Base-by-base conservation (phyloP, 2,797 vertebrate genomes). In the Amblyraja radiata region DNA sequence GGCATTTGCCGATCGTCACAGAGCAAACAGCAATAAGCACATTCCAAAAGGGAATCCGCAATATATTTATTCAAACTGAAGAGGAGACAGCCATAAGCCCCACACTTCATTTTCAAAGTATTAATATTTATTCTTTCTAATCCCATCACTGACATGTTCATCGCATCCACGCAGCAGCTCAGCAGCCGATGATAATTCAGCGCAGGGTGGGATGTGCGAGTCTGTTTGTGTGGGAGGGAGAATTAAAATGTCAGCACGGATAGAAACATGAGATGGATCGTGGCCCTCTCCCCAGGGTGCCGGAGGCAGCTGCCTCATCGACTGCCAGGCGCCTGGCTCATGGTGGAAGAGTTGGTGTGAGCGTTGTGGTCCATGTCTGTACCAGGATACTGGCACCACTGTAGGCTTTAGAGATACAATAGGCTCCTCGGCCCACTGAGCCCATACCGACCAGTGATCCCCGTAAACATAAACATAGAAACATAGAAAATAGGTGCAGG, bases 81-180 rank as follows among this genome's bases (percentile, higher is more conserved):
- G 63, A 23, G 11, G 58, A 84, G 32, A 88, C 14, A 68, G 18
- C 63, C n/a, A 88, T 88, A 88, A 88, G 36, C 84, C 61, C 84
- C 61, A 36, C 84, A 88, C 61, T 88, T 68, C 84, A 88, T 88
- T 88, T 88, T 88, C 84, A 68, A 88, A 68, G 84, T 61, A 88
- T 88, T 88, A 65, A 32, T 88, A 63, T 36, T 68, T 88, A 63
- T 63, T 88, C 63, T 88, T 88, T 36, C 84, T 86, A 86, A 86
- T 86, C 63, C 83, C 83, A n/a, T 63, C 83, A 86, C 58, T 21
- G 84, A 65, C 84, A 21, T 16, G 21, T 68, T 36, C 61, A 68
- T 88, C 61, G 65, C 68, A 65, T 68, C 84, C 84, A 36, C 84
- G 36, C 21, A 63, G 36, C n/a, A 36, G 65, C 28, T 68, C 21